Base-by-base conservation (phyloP, 37 sponge, comb jelly and placozoan species). In the Diacarnus erythraeanus region DNA sequence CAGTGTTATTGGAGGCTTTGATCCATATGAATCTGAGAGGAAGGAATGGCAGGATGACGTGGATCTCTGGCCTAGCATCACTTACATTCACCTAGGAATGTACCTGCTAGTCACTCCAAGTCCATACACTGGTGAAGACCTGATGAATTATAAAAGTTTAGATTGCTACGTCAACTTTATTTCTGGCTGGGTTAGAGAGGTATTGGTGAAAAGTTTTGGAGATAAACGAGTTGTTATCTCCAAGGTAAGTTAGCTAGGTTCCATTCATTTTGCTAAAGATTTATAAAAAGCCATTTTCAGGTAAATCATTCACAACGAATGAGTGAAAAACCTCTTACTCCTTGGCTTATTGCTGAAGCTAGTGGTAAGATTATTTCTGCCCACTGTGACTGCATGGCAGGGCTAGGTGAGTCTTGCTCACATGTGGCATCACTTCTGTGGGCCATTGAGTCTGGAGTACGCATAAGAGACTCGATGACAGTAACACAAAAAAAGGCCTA, bases 371-470 rank as follows among this genome's bases (percentile, higher is more conserved):
- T 88, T 20, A 2, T 75, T 57, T 10, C 77, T 37, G 83, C 81
- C 2, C 93, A 92, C n/a, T n/a, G n/a, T n/a, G n/a, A n/a, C n/a
- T n/a, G n/a, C n/a, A n/a, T n/a, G n/a, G n/a, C n/a, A n/a, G 88
- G 88, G 1, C 72, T 90, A 4, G 86, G 88, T 3, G 88, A 91
- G 68, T 39, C 76, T 34, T 92, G 89, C 74, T 25, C 77, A 31
- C 89, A 92, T 79, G 60, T 84, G 23, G 89, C 86, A 22, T 65
- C 86, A 31, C 38, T 92, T 0, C 74, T 92, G 6, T 92, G 58
- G 59, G 74, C 77, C 23, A 57, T 80, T 22, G 93, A 80, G 63
- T 83, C 83, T 40, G 83, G 71, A 30, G 74, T 82, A 1, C 23
- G 69, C 10, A 76, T 54, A 40, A 78, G 74, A 44, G 83, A 71